Evolutionary conservation across 2,797 vertebrate species (phyloP), one percentile per base, ranked within the genome.

Genomic region (Anguilla pacifica): DNA sequence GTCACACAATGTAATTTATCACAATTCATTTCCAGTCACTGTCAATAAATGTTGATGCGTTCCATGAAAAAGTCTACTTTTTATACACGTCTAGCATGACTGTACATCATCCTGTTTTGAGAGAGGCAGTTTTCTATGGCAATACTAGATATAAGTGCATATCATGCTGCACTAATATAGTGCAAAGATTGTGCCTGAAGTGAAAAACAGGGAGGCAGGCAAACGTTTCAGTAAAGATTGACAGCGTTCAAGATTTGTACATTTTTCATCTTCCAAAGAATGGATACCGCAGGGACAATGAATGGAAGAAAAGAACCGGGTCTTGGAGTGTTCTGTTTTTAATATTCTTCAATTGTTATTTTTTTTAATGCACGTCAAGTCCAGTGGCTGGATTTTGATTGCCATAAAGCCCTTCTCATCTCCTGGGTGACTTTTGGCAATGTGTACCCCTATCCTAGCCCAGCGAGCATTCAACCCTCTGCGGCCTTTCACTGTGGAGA

Each of bases 161-260:
- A 97, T 97, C 97, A 97, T 97, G 97, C 97, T 97, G 98, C 98
- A 99, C 98, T 99, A 99, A 99, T 98, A 98, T 99, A 99, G 98
- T 99, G 98, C 98, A 97, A 97, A 82, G 96, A 97, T 97, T 95
- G 96, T 93, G 96, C 96, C 97, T 97, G 97, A 96, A 96, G 95
- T 92, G 90, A 95, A 96, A 95, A 94, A 94, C 95, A 96, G 94
- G 95, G 94, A 94, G 95, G 92, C 94, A 96, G 97, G 96, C 96
- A 94, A 96, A 92, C 92, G 94, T 96, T 94, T 94, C 95, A 93
- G 94, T 96, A 96, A 93, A 96, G 94, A 96, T 86, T 3, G 95
- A 92, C 92, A 92, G 93, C 93, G 91, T 95, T 95, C 89, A 93
- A 92, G 95, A 96, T 95, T 94, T 90, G 87, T 88, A 91, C 90